Conservation (phyloP, 2,113 vertebrate species). For the Cromileptes altivelis region DNA sequence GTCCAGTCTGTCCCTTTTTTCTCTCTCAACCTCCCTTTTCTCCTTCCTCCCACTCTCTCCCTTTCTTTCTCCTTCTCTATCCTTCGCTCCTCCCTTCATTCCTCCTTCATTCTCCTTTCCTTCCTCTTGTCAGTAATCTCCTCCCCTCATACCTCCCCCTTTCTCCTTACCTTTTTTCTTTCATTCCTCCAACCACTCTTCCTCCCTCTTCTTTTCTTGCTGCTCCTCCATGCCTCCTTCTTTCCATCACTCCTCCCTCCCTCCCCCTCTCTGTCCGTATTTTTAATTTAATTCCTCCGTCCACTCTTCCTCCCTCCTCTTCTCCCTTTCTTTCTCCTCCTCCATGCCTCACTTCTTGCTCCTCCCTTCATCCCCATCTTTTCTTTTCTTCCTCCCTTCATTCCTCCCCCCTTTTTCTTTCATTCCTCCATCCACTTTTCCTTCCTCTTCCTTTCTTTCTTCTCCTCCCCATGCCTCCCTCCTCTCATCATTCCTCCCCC, state of each 20-base stretch:
- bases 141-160: no score
- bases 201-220: no score
- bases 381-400: no score
- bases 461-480: no score
- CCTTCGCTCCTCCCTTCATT: neutral
- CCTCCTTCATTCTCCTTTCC: neutral
- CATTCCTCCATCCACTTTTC: neutral
- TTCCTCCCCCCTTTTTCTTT: no score
- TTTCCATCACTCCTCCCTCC: no score
- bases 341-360: neutral
- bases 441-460: neutral
- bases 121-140: neutral
- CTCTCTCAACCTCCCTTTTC: no score
- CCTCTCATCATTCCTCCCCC: neutral
- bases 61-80: neutral
- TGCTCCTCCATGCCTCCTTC: neutral
- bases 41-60: no score
- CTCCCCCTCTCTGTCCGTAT: neutral
- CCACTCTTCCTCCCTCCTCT: fast-evolving
- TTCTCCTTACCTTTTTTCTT: neutral
- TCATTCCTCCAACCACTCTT: neutral
- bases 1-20: no score
- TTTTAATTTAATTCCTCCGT: no score
- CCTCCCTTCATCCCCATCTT: no score
- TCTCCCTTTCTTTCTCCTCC: neutral